Evolutionary conservation across 1,140 invertebrate genomes (phyloP).

Genomic region (Aphis gossypii): DNA sequence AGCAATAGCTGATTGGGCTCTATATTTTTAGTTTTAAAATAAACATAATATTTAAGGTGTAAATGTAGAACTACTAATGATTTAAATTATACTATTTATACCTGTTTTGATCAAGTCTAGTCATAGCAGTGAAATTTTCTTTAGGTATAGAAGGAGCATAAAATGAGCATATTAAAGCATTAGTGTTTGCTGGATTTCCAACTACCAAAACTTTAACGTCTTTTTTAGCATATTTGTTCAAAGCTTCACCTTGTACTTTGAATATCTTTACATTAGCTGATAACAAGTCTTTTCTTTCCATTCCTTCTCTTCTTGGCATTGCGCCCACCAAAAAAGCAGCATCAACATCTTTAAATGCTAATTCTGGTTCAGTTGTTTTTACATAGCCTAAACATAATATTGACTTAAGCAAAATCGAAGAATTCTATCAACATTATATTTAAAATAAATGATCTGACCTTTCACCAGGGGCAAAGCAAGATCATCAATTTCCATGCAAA

Average conservation of each 20-base stretch:
- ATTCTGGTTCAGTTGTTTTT: conserved; percentile 84
- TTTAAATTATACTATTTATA: conserved; percentile 66
- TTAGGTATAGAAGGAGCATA: conserved; percentile 97
- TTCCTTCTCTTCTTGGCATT: conserved; percentile 97
- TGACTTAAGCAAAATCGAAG: background rate
- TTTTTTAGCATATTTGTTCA: conserved; percentile 93
- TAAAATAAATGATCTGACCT: conserved; percentile 64
- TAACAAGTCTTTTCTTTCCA: conserved; percentile 96
- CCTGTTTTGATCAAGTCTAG: conserved; percentile 95
- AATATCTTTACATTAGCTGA: conserved; percentile 99
- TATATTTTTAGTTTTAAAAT: conserved; percentile 36
- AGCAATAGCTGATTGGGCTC: conserved; percentile 62
- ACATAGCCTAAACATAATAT: conserved; percentile 72
- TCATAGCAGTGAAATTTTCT: conserved; percentile 98
- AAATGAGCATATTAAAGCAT: conserved; percentile 94
- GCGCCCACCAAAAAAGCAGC: conserved; percentile 98
- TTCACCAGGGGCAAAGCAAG: conserved; percentile 90
- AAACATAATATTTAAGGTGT: background rate
- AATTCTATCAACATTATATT: background rate
- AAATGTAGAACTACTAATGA: background rate
- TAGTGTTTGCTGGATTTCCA: conserved; percentile 99
- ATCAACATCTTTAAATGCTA: conserved; percentile 94
- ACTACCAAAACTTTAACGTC: conserved; percentile 96
- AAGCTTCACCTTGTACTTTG: conserved; percentile 91
- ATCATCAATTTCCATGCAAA: conserved; percentile 96